Percentiles rank a stretch among this genome's conserved stretches.
These are phyloP conservation scores for Marisa cornuarietis DNA, from an alignment of 1,140 invertebrate species.

Conservation along the genomic window DNA sequence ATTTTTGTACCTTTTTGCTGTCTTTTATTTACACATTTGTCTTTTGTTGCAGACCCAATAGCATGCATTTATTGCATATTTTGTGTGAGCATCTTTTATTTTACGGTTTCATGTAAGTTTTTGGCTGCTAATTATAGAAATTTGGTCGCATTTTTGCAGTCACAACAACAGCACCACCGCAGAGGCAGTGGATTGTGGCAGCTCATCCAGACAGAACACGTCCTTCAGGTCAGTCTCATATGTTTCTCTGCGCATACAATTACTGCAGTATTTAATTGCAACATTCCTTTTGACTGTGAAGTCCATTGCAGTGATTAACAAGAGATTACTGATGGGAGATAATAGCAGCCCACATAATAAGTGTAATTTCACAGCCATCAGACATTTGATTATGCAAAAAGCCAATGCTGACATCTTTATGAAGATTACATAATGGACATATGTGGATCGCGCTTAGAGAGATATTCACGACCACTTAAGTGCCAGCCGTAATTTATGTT, in stretches of 20 bases:
- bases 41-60: neutral
- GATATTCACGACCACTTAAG: too few species aligned
- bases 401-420: too few species aligned
- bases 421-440: too few species aligned
- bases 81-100: neutral
- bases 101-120: neutral
- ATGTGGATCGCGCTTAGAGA: too few species aligned
- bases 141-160: slow-evolving; percentile 75
- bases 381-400: too few species aligned
- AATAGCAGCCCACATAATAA: too few species aligned
- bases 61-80: neutral
- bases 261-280: neutral
- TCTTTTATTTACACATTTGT: neutral
- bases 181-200: slow-evolving; percentile 92
- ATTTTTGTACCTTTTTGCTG: too few species aligned
- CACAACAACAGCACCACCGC: slow-evolving; percentile 85
- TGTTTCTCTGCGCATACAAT: neutral
- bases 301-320: too few species aligned
- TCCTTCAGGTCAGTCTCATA: slow-evolving; percentile 69
- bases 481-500: too few species aligned
- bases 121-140: neutral
- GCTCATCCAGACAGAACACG: slow-evolving; percentile 84
- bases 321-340: too few species aligned
- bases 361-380: too few species aligned
- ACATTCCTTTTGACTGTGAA: too few species aligned